Conservation (phyloP, 1,140 invertebrate species). For the Brachionus rotundiformis region DNA sequence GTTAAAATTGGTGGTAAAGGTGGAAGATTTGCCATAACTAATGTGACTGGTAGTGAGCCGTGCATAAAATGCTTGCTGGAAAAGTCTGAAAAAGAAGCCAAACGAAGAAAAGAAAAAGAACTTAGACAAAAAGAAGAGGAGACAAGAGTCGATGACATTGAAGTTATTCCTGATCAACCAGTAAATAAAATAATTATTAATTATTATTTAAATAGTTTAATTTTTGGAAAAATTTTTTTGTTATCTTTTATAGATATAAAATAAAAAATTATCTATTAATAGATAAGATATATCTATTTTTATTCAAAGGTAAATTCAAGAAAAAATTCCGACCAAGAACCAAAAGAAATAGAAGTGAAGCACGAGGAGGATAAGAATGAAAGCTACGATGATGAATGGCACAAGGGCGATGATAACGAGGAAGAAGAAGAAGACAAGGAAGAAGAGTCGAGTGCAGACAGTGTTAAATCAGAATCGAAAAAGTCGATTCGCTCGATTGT, state of each 20-base stretch:
- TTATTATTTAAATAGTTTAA: no score
- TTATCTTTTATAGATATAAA: background rate
- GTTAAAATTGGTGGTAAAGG: constrained; percentile 60
- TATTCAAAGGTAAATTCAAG: background rate
- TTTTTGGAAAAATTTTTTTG: no score
- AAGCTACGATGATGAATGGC: background rate
- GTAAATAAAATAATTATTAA: background rate
- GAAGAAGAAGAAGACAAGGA: background rate
- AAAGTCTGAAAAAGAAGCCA: constrained; percentile 4
- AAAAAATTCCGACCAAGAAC: background rate
- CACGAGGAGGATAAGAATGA: background rate
- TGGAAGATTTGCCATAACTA: constrained; percentile 59
- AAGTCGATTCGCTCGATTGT: background rate
- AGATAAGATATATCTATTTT: constrained; percentile 44
- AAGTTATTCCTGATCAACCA: background rate
- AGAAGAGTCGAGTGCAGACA: background rate
- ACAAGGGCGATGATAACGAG: background rate
- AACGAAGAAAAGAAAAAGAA: background rate
- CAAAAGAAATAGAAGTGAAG: background rate
- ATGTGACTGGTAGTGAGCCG: constrained; percentile 16
- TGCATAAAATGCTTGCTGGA: constrained; percentile 29
- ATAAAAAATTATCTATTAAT: background rate
- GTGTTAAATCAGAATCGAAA: background rate
- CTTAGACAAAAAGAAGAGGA: background rate
- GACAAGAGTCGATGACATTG: background rate